Evolutionary conservation across 1,140 invertebrate species (phyloP), one percentile per base, ranked within the genome.

Genomic region (Aphaenogaster rudis): DNA sequence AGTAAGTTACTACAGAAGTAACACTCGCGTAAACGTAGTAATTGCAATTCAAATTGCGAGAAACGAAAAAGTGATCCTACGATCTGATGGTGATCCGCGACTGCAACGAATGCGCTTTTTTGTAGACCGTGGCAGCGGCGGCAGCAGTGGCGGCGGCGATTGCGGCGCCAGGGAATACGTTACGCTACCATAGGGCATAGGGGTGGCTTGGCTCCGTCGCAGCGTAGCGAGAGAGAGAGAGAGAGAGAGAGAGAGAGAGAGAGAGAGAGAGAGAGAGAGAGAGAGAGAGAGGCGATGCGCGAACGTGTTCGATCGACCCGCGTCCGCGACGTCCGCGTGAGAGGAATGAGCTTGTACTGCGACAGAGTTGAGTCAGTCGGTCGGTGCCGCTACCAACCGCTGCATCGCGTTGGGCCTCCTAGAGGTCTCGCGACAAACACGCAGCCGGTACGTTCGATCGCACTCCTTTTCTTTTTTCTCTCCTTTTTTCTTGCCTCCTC

Each of bases 281-380:
- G 42, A 9, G 21, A 57, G 78, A 13, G 45, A 71, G 57, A 69
- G 88, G 11, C 17, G 42, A 76, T 76, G 92, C 90, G 91, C 88
- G 91, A 92, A 90, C 74, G 88, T 92, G 92, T 95, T 95, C 94
- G 94, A 95, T 95, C 94, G 94, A 95, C 94, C 94, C 93, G 91
- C 28, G 28, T 28, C 28, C 28, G 28, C 86, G 28, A 90, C 28
- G 28, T 28, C 28, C 28, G 28, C 86, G 28, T 33, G 50, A 84
- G 54, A 76, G 78, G 42, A 71, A 71, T 42, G 92, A 91, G 92
- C 88, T 92, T 91, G 92, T 91, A 94, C 94, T 95, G 94, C 94
- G 93, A 93, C 94, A 95, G 91, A 92, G 89, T 92, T 88, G 79
- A 89, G 91, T 90, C 93, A 93, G 93, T 69, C 89, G 93, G 92